Percentiles rank a stretch among this genome's conserved stretches.
These are phyloP conservation scores for Aegithalos caudatus DNA, from an alignment of 2,113 vertebrate genomes.

Conservation along the genomic window DNA sequence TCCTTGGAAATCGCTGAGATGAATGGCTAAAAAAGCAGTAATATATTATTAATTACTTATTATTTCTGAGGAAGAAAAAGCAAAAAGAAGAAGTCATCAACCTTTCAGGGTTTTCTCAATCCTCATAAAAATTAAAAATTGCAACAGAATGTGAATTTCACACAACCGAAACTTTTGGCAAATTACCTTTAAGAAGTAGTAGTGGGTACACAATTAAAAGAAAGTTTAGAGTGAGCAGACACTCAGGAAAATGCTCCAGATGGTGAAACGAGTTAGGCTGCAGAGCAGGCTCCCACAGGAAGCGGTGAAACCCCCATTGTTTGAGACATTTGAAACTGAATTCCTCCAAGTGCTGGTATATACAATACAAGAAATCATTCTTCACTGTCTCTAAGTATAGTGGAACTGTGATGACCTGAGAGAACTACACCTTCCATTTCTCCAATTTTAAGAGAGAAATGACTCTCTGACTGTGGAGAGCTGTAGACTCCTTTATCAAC, in stretches of 20 bases:
- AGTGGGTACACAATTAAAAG: background rate
- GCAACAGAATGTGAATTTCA: background rate
- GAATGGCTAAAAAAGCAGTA: background rate
- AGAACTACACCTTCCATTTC: background rate
- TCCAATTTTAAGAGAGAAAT: background rate
- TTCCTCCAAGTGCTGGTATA: background rate
- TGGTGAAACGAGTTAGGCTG: constrained; percentile 23
- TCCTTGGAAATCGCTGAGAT: background rate
- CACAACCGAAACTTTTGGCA: background rate
- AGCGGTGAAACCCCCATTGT: constrained; percentile 40
- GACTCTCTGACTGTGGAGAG: background rate
- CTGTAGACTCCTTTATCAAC: background rate
- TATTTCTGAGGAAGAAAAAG: constrained; percentile 16
- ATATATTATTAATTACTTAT: constrained; percentile 1
- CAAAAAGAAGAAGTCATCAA: background rate
- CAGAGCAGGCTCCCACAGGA: constrained; percentile 40
- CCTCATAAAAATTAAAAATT: background rate
- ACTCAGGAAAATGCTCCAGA: constrained; percentile 34
- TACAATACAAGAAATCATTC: background rate
- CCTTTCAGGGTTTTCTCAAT: background rate
- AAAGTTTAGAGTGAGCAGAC: constrained; percentile 3
- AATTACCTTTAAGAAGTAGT: background rate
- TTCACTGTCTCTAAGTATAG: background rate
- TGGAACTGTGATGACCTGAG: fast-evolving
- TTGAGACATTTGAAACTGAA: constrained; percentile 9